Base-by-base conservation (phyloP, 2,113 vertebrate genomes). In the Capra hircus region DNA sequence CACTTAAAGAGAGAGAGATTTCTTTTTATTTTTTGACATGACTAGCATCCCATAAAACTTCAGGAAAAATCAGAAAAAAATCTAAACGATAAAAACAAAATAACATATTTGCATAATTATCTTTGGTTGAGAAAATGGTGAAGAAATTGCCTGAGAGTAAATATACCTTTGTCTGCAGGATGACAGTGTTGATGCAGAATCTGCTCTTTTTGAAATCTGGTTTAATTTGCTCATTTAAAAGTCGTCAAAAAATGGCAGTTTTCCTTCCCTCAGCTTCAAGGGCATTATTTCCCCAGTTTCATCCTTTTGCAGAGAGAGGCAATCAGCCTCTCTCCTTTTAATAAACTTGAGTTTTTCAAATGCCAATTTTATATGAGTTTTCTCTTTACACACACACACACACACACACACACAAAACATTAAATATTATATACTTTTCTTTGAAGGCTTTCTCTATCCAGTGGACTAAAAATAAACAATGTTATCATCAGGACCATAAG, bases 91-190 rank as follows among this genome's bases (percentile, higher is more conserved):
- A 40, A 96, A 96, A 94, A 90, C 45, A 86, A 62, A 23, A 64
- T n/a, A 86, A 30, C 6, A 7, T 95, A 98, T 96, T 96, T 92
- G 77, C 92, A 55, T 87, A 98, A 98, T 92, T 95, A 97, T 28
- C 67, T 62, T 90, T 57, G 55, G 57, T 83, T 96, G 81, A 95
- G 91, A 64, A 97, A 95, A 98, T 33, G 77, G 83, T 28, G 27
- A 94, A 15, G 85, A 94, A 77, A 28, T 50, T 88, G 59, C 64
- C 55, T 77, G 86, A 23, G 13, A 87, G 53, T 6, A 3, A 93
- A 67, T 7, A 93, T 1, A 28, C 33, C 91, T 55, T 98, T 74
- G 91, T 71, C 33, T 59, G 48, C 13, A 97, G 85, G 93, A 89
- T 36, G 1, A 87, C 5, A 81, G 71, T 14, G 33, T 36, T 57